Conservation (phyloP, 2,113 vertebrate genomes). For the Mobula hypostoma region DNA sequence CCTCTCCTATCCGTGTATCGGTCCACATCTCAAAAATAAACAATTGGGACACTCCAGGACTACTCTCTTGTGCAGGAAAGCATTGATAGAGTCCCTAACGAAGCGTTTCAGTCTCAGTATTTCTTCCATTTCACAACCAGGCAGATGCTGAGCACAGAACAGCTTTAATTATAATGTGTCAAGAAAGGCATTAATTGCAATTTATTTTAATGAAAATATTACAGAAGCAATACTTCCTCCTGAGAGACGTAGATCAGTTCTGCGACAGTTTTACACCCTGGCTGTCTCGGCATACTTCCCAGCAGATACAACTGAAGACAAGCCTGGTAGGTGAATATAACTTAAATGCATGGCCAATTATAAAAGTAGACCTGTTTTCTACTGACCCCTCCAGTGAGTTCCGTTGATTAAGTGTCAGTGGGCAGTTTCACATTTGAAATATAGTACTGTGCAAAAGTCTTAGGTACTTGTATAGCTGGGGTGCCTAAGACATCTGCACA, state of each 20-base stretch:
- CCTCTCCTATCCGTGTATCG: too few relatives aligned
- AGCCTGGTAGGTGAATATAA: constrained; percentile 15
- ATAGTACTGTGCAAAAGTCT: too few relatives aligned
- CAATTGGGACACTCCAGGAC: too few relatives aligned
- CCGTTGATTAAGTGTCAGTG: not conserved
- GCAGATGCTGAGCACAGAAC: not conserved
- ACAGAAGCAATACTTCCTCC: constrained; percentile 43
- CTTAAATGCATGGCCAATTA: not conserved
- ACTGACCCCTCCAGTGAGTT: not conserved
- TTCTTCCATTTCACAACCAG: not conserved
- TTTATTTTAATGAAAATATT: not conserved
- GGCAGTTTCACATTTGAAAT: not conserved
- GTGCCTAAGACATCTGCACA: too few relatives aligned
- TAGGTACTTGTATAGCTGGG: too few relatives aligned
- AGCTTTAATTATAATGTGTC: too few relatives aligned
- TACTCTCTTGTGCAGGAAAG: too few relatives aligned
- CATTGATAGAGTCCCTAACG: too few relatives aligned
- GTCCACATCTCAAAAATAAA: too few relatives aligned
- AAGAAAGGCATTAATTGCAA: not conserved
- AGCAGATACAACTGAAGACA: constrained; percentile 45
- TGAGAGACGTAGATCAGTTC: constrained; percentile 58
- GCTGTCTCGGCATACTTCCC: constrained; percentile 63
- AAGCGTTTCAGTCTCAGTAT: not conserved
- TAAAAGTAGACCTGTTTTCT: not conserved
- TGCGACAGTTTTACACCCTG: constrained; percentile 71